A percentile compares a stretch with the other conserved stretches of the same genome.
phyloP scores from a whole-genome alignment of 2,797 vertebrate species.

The Thaleichthys pacificus region DNA sequence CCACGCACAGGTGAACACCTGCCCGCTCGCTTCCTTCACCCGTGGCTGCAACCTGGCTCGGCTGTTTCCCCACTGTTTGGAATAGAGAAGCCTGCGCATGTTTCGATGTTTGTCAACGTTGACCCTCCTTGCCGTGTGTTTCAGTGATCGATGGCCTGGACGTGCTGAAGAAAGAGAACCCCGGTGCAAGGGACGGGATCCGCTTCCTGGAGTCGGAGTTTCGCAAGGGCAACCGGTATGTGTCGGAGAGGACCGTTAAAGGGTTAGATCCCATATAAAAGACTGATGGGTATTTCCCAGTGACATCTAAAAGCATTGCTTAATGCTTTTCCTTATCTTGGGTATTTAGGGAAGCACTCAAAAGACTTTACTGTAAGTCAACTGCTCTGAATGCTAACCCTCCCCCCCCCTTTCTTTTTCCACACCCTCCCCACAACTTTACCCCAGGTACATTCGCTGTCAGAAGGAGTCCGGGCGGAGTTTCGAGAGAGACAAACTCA shows the following conservation, averaged over 20 bases:
- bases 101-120: too few relatives aligned
- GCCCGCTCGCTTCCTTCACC: not conserved
- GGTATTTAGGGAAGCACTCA: too few relatives aligned
- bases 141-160: constrained; percentile 95
- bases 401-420: not conserved
- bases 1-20: constrained; percentile 84
- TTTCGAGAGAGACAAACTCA: constrained; percentile 93
- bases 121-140: too few relatives aligned
- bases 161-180: constrained; percentile 91
- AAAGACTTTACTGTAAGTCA: not conserved
- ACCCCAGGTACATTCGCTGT: constrained; percentile 91
- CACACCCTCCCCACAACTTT: too few relatives aligned
- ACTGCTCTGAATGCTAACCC: not conserved
- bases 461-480: constrained; percentile 90
- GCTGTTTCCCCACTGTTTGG: too few relatives aligned
- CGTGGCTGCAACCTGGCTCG: too few relatives aligned
- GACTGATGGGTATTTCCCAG: too few relatives aligned
- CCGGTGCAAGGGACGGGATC: constrained; percentile 91
- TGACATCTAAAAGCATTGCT: too few relatives aligned
- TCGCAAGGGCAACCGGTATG: constrained; percentile 94
- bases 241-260: not conserved
- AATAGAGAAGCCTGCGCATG: too few relatives aligned
- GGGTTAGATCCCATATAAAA: not conserved
- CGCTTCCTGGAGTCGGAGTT: constrained; percentile 95
- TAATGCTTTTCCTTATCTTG: too few relatives aligned